Conservation (phyloP, 2,888 invertebrate species). For the Cosmia pyralina region DNA sequence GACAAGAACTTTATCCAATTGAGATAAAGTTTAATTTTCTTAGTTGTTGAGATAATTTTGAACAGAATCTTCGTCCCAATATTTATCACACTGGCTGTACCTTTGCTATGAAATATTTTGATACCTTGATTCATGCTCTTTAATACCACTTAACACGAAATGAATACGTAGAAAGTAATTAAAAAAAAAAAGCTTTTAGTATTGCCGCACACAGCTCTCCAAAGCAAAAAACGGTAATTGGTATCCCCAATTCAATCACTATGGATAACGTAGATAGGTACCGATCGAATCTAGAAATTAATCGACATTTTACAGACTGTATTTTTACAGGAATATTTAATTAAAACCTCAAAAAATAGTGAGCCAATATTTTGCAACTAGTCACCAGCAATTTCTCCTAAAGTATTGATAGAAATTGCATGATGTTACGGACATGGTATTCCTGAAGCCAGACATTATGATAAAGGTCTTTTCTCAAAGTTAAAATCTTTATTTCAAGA, state of each 20-base stretch:
- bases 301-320: slow-evolving; percentile 7
- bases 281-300: neutral
- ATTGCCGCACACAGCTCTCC: neutral
- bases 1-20: too few relatives aligned
- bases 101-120: neutral
- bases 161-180: neutral
- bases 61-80: too few relatives aligned
- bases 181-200: neutral
- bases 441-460: too few relatives aligned
- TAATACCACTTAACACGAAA: neutral
- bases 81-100: too few relatives aligned
- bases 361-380: neutral
- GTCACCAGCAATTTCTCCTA: too few relatives aligned
- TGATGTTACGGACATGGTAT: too few relatives aligned
- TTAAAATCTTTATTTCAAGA: too few relatives aligned
- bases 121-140: neutral
- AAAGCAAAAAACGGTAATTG: slow-evolving; percentile 17
- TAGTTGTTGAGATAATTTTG: too few relatives aligned
- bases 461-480: too few relatives aligned
- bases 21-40: too few relatives aligned
- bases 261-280: neutral
- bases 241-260: slow-evolving; percentile 24
- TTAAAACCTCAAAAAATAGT: neutral
- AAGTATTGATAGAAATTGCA: too few relatives aligned
- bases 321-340: slow-evolving; percentile 12